Base-by-base conservation (phyloP, 2,113 vertebrate species). In the Holacanthus passer region DNA sequence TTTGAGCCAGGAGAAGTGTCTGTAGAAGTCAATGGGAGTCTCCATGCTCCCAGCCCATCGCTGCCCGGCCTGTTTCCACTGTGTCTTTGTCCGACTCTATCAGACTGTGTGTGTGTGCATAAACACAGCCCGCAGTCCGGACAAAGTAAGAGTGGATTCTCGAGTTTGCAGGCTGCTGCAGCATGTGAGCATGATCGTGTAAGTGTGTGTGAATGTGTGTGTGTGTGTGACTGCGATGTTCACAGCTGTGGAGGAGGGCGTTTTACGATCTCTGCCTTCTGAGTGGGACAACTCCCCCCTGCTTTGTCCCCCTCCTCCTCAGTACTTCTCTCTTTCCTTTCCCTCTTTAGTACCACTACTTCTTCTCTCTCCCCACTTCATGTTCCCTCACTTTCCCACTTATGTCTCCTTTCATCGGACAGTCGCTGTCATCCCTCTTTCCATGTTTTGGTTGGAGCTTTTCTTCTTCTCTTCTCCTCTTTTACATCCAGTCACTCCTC, bases 21-120 rank as follows among this genome's bases (percentile, higher is more conserved):
- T 97, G 96, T 99, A 97, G 94, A 99, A 95, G 96, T 98, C 97
- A 95, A 98, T 97, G 92, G 97, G 95, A 95, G 96, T 92, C 93
- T 99, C 98, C 98, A 99, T 99, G 93, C 93, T 97, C 94, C 89
- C 95, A 91, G 95, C 95, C 97, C 97, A 98, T 98, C 90, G 95
- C 96, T 95, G 84, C 95, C 95, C 94, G 91, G 52, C 27, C 73
- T 58, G 10, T 3, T 31, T 45, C 7, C 60, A 39, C 35, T 81
- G 43, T 58, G 81, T 76, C 45, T 60, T 1, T 35, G 59, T 83
- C 50, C 1, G 20, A 48, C 27, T 24, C 14, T 45, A 0, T 55
- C 56, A 50, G 60, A 59, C 37, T 50, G 79, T 56, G 71, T 62
- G 60, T 77, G 50, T 48, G 67, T 58, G 67, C 58, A 53, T 64